Base-by-base conservation (phyloP, 2,888 invertebrate genomes). In the Drosophila monieri region DNA sequence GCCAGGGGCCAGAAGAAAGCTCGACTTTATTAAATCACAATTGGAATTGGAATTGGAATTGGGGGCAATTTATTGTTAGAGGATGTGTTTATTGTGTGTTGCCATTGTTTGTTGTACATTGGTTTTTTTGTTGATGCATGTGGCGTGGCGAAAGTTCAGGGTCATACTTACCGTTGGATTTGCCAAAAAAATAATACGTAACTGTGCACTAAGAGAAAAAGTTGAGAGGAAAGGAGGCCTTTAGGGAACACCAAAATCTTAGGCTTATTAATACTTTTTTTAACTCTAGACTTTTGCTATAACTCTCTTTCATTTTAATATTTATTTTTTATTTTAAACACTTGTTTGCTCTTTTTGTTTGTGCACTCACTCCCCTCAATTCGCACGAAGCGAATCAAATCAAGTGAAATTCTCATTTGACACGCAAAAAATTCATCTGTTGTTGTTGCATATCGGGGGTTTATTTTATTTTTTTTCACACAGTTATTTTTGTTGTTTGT, bases 71-170 rank as follows among this genome's bases (percentile, higher is more conserved):
- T 54, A 51, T 73, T 57, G 56, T 55, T 44, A 10, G 48, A 18
- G 6, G 6, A 43, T 62, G 56, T 64, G 44, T 52, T 18, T 54
- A 18, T 8, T 49, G 12, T 49, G 12, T 6, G 30, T 30, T 30
- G 10, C 1, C 47, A 61, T 41, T 52, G 44, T 58, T 67, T 67
- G 56, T 46, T 51, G 46, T 59, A 46, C 32, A 55, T 49, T 52
- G 52, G 52, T 49, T 30, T 59, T 47, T 69, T 52, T 52, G 52
- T 41, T 52, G 68, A 30, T 70, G 51, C 61, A 52, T 70, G 61
- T 70, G 71, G 37, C 47, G 41, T 41, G 61, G 44, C 55, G 61
- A 78, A 79, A 73, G 80, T 80, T 83, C 80, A 80, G 65, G 62
- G 77, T 74, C 71, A 60, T 10, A 44, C 49, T 57, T 67, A 67